A percentile compares a stretch with the other conserved stretches of the same genome.
phyloP scores from a whole-genome alignment of 2,797 vertebrate species.

The Argentina silus region DNA sequence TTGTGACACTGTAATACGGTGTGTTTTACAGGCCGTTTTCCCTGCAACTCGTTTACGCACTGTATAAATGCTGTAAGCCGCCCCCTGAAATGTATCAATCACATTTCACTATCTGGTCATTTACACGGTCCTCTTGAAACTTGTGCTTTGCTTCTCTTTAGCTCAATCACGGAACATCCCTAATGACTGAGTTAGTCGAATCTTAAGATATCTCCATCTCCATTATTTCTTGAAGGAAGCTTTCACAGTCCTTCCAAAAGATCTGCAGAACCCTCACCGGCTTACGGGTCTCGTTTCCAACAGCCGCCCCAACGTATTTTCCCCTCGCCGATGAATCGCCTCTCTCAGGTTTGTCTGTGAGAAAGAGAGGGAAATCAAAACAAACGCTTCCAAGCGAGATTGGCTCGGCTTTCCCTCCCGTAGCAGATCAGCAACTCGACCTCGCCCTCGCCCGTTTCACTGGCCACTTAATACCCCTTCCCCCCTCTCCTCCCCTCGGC shows the following conservation, averaged over 20 bases:
- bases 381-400: slow-evolving; percentile 75
- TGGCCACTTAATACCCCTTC: slow-evolving; percentile 71
- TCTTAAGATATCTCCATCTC: no score
- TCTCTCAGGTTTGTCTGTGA: slow-evolving; percentile 80
- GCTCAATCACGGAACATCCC: no score
- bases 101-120: no score
- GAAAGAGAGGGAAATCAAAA: slow-evolving; percentile 77
- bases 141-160: no score
- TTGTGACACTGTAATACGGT: not conserved
- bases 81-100: no score
- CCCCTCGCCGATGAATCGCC: slow-evolving; percentile 72
- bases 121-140: no score
- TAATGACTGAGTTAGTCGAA: no score
- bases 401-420: slow-evolving; percentile 74
- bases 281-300: slow-evolving; percentile 78
- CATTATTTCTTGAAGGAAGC: no score
- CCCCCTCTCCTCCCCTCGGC: slow-evolving; percentile 27
- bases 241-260: no score
- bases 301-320: slow-evolving; percentile 75
- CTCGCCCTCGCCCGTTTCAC: slow-evolving; percentile 64
- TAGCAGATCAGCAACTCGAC: slow-evolving; percentile 76
- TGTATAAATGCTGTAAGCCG: no score
- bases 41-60: not conserved
- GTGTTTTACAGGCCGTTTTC: not conserved
- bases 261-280: slow-evolving; percentile 15